Base-by-base conservation (phyloP, 2,797 vertebrate species). In the Hafferia zeledoni region DNA sequence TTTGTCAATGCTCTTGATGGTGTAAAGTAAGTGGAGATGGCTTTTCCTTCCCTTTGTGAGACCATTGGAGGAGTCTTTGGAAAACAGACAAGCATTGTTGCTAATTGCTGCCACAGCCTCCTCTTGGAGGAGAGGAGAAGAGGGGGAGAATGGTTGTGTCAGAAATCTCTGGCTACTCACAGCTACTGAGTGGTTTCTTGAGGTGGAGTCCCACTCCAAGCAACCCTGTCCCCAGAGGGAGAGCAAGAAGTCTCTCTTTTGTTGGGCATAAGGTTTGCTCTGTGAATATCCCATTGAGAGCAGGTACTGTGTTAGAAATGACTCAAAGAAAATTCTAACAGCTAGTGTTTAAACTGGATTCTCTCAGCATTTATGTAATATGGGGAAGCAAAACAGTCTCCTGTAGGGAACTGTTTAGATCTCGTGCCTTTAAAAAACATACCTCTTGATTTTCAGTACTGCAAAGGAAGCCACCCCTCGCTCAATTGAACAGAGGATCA, bases 151-250 rank as follows among this genome's bases (percentile, higher is more conserved):
- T 39, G 43, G 3, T 17, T 88, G n/a, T 2, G 1, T 50, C 9
- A 28, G 5, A 53, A 31, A 39, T 35, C n/a, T 88, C 30, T 35
- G 35, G 30, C 13, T 49, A 5, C 55, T 74, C 17, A 17, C 15
- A 78, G n/a, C 17, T 86, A 17, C 20, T 75, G 11, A 16, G 13
- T 52, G 24, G 13, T 83, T 57, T 88, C 60, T 70, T 81, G 20
- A 44, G n/a, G 4, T 44, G 0, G 28, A 74, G 22, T 20, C 30
- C 19, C 9, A 7, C 41, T 83, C 10, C 0, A 0, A 46, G 72
- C 13, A n/a, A 1, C 27, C 15, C 16, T 60, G 8, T 74, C 50
- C 28, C 9, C 35, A 37, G 57, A 61, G 17, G 10, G 30, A 79
- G 55, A 61, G 41, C n/a, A 53, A 46, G 31, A 31, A 69, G 31